Conservation (phyloP, 2,888 invertebrate species). For the Acleris holmiana region DNA sequence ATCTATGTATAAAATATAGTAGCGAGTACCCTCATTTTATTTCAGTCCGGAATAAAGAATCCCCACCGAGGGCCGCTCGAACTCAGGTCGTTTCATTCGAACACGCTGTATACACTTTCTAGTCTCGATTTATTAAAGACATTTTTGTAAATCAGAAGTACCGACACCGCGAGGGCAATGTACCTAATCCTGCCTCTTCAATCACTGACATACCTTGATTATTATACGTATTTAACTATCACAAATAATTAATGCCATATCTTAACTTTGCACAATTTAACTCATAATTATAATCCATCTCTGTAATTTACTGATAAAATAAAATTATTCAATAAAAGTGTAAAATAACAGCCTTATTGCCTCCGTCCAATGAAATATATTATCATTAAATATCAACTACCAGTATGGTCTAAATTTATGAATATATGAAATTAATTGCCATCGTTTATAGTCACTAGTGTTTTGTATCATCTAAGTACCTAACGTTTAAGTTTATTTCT, state of each 20-base stretch:
- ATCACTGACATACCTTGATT: conserved; percentile 14
- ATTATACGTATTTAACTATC: neutral
- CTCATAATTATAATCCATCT: neutral
- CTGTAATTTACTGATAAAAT: conserved; percentile 2
- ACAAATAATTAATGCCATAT: conserved; percentile 6
- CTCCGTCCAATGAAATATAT: conserved; percentile 62
- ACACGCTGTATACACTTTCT: conserved; percentile 74
- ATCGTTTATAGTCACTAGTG: conserved; percentile 75
- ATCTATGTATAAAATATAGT: too few relatives aligned
- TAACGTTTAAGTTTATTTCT: conserved; percentile 39
- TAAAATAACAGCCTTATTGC: conserved; percentile 65
- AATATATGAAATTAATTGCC: conserved; percentile 57
- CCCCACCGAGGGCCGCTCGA: neutral
- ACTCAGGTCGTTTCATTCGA: conserved; percentile 64
- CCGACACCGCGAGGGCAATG: conserved; percentile 3
- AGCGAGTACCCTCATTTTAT: too few relatives aligned
- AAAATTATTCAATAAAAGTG: conserved; percentile 36
- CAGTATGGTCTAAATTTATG: conserved; percentile 17
- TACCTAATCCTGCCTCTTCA: conserved; percentile 10
- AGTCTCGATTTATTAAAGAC: conserved; percentile 76
- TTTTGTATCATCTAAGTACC: conserved; percentile 60
- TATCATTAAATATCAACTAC: conserved; percentile 19
- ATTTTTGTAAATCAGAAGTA: conserved; percentile 45
- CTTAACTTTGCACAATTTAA: conserved; percentile 13
- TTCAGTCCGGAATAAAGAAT: neutral